Conservation (phyloP, 2,888 invertebrate species). For the Cephonodes hylas region DNA sequence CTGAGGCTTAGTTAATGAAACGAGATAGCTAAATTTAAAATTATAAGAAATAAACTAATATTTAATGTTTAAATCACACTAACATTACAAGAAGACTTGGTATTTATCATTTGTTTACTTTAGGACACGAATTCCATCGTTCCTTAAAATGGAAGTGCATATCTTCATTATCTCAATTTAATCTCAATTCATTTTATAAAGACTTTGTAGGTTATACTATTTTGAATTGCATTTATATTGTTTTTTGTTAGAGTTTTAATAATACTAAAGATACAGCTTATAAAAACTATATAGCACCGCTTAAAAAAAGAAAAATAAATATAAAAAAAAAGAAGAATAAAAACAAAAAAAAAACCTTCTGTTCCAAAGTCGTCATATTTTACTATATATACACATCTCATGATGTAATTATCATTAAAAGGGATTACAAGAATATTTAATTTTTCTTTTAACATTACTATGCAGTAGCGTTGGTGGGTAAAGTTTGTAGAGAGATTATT, state of each 20-base stretch:
- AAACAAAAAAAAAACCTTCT: not conserved
- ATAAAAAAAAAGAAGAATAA: too few species aligned
- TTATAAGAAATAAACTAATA: slow-evolving; percentile 31
- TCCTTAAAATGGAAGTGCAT: not conserved
- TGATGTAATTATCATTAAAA: too few species aligned
- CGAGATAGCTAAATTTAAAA: slow-evolving; percentile 23
- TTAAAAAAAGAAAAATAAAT: not conserved
- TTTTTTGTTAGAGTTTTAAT: not conserved
- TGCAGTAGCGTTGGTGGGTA: not conserved
- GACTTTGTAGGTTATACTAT: too few species aligned
- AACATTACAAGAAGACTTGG: slow-evolving; percentile 33
- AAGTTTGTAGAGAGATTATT: not conserved
- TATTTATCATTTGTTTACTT: slow-evolving; percentile 23
- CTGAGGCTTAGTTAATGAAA: not conserved
- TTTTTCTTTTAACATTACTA: not conserved
- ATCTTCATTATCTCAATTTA: too few species aligned
- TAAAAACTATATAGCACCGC: not conserved
- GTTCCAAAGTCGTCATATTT: too few species aligned
- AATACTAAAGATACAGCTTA: not conserved
- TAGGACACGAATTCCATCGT: not conserved
- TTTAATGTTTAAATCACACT: slow-evolving; percentile 40
- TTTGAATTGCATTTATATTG: not conserved
- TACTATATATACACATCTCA: too few species aligned
- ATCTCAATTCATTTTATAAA: too few species aligned
- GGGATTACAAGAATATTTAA: not conserved